Percentiles rank a stretch among this genome's conserved stretches.
Conservation (phyloP, 2,797 vertebrate species). For the Trachurus trachurus region DNA sequence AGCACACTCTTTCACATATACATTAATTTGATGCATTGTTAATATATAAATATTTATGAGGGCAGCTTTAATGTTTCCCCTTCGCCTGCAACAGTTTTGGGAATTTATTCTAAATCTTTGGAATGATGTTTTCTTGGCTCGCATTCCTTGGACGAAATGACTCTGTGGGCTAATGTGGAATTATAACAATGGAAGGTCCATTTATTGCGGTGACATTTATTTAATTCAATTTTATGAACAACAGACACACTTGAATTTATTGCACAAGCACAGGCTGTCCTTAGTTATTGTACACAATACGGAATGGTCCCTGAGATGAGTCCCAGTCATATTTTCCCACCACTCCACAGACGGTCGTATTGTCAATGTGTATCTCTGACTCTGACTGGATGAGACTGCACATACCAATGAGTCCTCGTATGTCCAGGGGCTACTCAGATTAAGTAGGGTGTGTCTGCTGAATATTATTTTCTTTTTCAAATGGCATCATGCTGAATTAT, state of each 20-base stretch:
- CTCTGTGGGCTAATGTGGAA: neutral
- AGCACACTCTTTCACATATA: neutral
- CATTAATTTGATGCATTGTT: neutral
- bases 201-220: neutral
- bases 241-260: neutral
- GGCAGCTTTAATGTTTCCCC: neutral
- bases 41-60: neutral
- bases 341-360: neutral
- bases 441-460: slow-evolving; percentile 31
- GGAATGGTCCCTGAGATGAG: slow-evolving; percentile 1
- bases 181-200: neutral
- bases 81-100: neutral
- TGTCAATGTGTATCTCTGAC: slow-evolving; percentile 6
- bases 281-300: neutral
- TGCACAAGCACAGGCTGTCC: neutral
- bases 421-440: slow-evolving; percentile 26
- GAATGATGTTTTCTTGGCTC: too few species aligned
- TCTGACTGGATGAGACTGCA: slow-evolving; percentile 17
- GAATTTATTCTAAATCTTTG: neutral
- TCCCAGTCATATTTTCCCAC: neutral
- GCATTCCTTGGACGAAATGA: neutral
- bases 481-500: slow-evolving; percentile 59
- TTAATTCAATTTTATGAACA: neutral
- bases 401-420: slow-evolving; percentile 14
- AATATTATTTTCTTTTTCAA: slow-evolving; percentile 50